Conservation (phyloP, 2,113 vertebrate genomes). For the Excalfactoria chinensis region DNA sequence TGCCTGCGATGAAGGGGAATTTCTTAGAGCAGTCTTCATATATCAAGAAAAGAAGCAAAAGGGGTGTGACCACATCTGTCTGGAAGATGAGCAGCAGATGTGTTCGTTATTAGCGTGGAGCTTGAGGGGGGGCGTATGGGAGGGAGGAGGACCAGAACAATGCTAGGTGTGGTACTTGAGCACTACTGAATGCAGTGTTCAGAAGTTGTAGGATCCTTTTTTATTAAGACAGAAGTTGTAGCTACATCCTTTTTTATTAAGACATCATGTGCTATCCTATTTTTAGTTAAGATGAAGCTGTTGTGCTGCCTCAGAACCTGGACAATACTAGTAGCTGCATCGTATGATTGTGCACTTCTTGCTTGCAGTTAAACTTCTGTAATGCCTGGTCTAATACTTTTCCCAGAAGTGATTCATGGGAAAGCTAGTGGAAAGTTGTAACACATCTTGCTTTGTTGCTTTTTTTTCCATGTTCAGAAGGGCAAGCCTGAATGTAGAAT, state of each 20-base stretch:
- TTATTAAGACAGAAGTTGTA: too few relatives aligned
- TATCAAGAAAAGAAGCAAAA: not conserved
- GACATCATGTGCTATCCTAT: not conserved
- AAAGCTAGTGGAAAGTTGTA: not conserved
- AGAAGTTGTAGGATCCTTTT: not conserved
- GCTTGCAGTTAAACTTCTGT: not conserved
- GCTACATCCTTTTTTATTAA: too few relatives aligned
- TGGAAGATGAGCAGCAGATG: not conserved
- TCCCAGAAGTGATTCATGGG: not conserved
- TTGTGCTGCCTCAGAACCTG: not conserved
- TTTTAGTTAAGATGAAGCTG: not conserved
- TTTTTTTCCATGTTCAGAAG: not conserved
- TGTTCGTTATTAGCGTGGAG: not conserved
- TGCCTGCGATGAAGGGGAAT: not conserved
- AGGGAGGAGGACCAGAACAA: not conserved
- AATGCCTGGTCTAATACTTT: not conserved
- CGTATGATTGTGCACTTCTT: not conserved
- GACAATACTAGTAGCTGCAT: not conserved
- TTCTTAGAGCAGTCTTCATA: not conserved
- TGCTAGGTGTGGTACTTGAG: not conserved
- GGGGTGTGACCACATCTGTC: not conserved
- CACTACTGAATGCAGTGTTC: not conserved
- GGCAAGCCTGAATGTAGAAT: not conserved
- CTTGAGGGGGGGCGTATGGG: not conserved
- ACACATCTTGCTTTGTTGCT: not conserved